These are phyloP conservation scores for Pantherophis alleghaniensis DNA, from an alignment of 2,797 vertebrate genomes.

Conservation along the genomic window DNA sequence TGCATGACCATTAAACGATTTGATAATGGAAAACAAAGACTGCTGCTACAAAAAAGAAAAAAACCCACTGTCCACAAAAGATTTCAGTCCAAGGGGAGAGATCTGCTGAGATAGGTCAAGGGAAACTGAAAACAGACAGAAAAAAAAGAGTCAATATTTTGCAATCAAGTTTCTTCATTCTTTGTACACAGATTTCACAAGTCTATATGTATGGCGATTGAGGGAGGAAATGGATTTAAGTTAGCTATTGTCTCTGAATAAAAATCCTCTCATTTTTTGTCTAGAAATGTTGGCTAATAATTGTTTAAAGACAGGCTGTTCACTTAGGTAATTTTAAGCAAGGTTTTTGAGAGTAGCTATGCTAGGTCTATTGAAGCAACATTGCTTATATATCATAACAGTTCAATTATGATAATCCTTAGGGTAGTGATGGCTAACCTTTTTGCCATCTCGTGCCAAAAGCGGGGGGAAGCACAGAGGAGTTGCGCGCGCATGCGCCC, in stretches of 20 bases:
- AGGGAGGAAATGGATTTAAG: background rate
- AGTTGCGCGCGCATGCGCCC: too few relatives aligned
- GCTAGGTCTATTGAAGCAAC: background rate
- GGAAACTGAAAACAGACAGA: slow-evolving; percentile 38
- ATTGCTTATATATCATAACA: background rate
- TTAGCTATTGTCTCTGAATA: background rate
- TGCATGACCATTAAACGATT: slow-evolving; percentile 65
- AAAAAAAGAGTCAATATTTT: background rate
- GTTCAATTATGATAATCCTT: background rate
- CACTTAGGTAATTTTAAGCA: background rate
- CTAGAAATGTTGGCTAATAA: background rate
- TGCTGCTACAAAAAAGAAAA: slow-evolving; percentile 17
- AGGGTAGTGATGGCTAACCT: too few relatives aligned
- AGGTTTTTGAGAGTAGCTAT: background rate
- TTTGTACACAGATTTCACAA: slow-evolving; percentile 19
- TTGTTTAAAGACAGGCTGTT: background rate
- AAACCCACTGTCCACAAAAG: slow-evolving; percentile 36
- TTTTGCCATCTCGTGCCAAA: too few relatives aligned
- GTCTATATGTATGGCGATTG: slow-evolving; percentile 15
- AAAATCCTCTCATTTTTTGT: background rate
- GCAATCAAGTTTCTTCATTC: slow-evolving; percentile 18
- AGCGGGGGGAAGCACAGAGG: too few relatives aligned
- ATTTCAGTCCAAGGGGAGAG: slow-evolving; percentile 17
- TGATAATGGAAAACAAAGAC: slow-evolving; percentile 61
- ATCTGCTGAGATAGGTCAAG: slow-evolving; percentile 46